These are phyloP conservation scores for Whitmania pigra DNA, from an alignment of 1,140 invertebrate species.

Conservation along the genomic window DNA sequence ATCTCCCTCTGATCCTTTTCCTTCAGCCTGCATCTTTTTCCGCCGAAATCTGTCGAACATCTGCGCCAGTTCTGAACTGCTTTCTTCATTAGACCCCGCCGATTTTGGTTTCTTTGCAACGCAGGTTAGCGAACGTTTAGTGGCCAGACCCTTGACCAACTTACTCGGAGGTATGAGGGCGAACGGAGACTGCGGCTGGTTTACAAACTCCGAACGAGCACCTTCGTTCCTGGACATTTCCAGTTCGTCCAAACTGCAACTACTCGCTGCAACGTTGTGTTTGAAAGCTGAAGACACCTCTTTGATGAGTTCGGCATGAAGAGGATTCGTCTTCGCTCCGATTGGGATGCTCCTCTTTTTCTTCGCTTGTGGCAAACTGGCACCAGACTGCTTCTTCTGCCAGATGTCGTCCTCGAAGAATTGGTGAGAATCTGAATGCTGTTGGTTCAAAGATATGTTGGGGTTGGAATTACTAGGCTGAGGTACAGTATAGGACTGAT, in stretches of 20 bases:
- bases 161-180: background rate
- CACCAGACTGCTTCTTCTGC: no score
- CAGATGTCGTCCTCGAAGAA: no score
- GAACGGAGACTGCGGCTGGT: background rate
- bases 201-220: background rate
- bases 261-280: background rate
- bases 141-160: background rate
- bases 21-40: background rate
- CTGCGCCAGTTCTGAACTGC: background rate
- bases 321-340: constrained; percentile 4
- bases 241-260: constrained; percentile 12
- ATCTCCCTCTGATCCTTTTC: no score
- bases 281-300: constrained; percentile 1
- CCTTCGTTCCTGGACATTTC: background rate
- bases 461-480: no score
- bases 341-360: background rate
- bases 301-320: constrained; percentile 11
- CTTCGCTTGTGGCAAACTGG: no score
- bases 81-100: background rate
- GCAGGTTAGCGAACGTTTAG: background rate
- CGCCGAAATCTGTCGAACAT: constrained; percentile 5
- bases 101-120: background rate
- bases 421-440: no score
- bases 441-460: no score
- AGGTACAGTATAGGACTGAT: no score